Percentiles rank a stretch among this genome's conserved stretches.
phyloP scores from a whole-genome alignment of 2,113 vertebrate genomes.

The Arenaria interpres region DNA sequence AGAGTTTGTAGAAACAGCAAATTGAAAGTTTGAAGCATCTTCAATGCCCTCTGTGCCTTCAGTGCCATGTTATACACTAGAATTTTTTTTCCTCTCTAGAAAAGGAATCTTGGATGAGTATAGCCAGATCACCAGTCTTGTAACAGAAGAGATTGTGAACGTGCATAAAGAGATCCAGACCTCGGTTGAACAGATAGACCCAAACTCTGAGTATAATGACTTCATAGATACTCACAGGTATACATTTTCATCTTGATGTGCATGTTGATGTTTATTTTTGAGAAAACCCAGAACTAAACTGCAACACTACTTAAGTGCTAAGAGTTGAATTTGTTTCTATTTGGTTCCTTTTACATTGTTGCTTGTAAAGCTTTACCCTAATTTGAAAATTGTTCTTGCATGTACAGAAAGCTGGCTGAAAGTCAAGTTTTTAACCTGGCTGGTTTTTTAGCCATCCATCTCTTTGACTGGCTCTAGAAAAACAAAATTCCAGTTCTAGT shows the following conservation, averaged over 20 bases:
- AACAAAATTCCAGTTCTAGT: neutral
- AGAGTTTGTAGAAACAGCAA: neutral
- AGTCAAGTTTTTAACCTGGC: neutral
- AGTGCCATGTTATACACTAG: neutral
- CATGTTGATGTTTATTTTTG: neutral
- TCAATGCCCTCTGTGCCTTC: neutral
- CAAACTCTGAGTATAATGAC: conserved; percentile 87
- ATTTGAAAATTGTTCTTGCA: neutral
- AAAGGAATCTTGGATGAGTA: conserved; percentile 95
- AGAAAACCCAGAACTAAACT: neutral
- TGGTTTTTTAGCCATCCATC: neutral
- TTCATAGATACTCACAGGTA: conserved; percentile 94
- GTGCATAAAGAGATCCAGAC: conserved; percentile 92
- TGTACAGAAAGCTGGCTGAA: neutral
- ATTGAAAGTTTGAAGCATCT: neutral
- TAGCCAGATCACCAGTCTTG: conserved; percentile 93
- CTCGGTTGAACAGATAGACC: conserved; percentile 91
- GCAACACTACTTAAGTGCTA: neutral
- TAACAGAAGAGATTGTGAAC: conserved; percentile 92
- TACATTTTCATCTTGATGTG: neutral
- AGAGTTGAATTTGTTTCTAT: neutral
- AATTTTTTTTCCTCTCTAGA: conserved; percentile 72
- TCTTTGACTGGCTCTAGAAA: neutral
- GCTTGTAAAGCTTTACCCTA: neutral
- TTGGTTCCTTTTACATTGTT: neutral